These are phyloP conservation scores for Puffinus mauretanicus DNA, from an alignment of 2,113 vertebrate species.

Conservation along the genomic window DNA sequence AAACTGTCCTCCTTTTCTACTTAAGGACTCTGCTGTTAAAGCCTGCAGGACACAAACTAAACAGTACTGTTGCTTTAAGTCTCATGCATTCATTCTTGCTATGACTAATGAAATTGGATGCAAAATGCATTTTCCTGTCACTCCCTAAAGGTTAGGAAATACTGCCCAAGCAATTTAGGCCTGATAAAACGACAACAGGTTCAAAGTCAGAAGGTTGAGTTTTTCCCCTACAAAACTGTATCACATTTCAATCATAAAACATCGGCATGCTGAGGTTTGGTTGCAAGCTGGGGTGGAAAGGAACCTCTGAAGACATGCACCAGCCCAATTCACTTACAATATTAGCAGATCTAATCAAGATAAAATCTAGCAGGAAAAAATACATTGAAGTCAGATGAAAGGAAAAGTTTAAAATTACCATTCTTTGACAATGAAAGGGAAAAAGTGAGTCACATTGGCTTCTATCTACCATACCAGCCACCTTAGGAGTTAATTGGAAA, in stretches of 20 bases:
- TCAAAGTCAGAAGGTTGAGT: conserved; percentile 21
- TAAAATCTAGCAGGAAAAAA: conserved; percentile 55
- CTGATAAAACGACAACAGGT: background rate
- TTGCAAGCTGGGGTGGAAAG: conserved; percentile 9
- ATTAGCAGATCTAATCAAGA: conserved; percentile 38
- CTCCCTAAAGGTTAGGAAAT: conserved; percentile 54
- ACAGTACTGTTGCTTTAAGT: background rate
- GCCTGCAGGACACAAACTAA: background rate
- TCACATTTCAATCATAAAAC: background rate
- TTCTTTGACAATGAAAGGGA: conserved; percentile 45
- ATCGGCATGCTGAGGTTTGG: background rate
- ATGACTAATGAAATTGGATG: conserved; percentile 46
- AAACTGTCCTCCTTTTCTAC: background rate
- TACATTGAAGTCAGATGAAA: conserved; percentile 51
- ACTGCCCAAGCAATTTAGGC: background rate
- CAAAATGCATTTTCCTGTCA: conserved; percentile 38
- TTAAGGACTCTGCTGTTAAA: background rate
- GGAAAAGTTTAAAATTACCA: conserved; percentile 32
- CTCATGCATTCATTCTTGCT: background rate
- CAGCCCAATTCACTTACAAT: background rate
- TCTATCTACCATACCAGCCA: conserved; percentile 1
- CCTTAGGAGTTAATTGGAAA: conserved; percentile 15
- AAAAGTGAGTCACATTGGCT: conserved; percentile 31
- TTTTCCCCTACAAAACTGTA: conserved; percentile 8
- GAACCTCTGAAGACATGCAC: conserved; percentile 21